These are phyloP conservation scores for Drosophila atripex DNA, from an alignment of 2,888 invertebrate genomes.

Conservation along the genomic window DNA sequence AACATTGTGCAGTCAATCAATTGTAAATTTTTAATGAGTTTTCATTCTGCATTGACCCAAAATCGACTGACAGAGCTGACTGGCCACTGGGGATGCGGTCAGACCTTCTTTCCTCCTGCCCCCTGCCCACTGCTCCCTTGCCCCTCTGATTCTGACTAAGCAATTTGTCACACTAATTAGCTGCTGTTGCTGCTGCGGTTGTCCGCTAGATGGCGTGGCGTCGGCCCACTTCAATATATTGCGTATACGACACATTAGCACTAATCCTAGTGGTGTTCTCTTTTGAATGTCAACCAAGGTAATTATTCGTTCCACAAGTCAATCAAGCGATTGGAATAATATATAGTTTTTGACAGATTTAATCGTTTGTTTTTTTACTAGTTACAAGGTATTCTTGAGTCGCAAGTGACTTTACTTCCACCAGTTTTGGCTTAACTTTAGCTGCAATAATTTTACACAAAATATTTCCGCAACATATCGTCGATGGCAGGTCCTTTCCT, in stretches of 20 bases:
- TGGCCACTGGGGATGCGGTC: constrained; percentile 19
- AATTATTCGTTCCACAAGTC: too few relatives aligned
- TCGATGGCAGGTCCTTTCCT: constrained; percentile 56
- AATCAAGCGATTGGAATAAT: too few relatives aligned
- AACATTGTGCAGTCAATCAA: constrained; percentile 73
- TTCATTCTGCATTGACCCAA: constrained; percentile 66
- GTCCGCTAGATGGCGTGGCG: constrained; percentile 23
- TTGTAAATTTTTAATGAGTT: constrained; percentile 79
- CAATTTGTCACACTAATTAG: constrained; percentile 73
- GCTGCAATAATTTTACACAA: constrained; percentile 66
- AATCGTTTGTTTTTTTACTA: not conserved
- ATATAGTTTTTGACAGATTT: not conserved
- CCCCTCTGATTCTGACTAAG: constrained; percentile 31
- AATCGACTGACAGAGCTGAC: constrained; percentile 37
- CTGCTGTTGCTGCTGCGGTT: constrained; percentile 36
- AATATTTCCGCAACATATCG: constrained; percentile 67
- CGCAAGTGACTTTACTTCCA: not conserved
- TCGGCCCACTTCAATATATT: constrained; percentile 33
- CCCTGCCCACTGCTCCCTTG: not conserved
- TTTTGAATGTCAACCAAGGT: too few relatives aligned
- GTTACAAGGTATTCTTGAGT: not conserved
- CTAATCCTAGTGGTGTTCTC: not conserved
- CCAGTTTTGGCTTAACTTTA: constrained; percentile 13
- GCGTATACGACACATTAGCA: constrained; percentile 31
- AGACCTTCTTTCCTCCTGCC: not conserved